Conservation (phyloP, 2,888 invertebrate genomes). For the Pristionchus entomophagus region DNA sequence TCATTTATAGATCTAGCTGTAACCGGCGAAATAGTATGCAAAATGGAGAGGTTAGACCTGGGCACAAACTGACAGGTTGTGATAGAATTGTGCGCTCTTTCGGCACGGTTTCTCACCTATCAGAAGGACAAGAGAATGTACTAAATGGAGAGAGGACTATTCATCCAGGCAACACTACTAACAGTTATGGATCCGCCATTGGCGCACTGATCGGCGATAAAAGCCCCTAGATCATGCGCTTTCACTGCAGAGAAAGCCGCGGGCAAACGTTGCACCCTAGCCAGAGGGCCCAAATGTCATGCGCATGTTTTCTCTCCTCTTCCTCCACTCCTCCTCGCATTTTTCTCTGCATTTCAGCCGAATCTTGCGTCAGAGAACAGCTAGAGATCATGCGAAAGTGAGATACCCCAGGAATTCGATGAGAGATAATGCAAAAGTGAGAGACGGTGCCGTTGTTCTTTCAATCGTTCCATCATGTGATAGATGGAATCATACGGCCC, state of each 20-base stretch:
- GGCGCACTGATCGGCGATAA: neutral
- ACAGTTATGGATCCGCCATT: neutral
- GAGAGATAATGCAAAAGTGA: neutral
- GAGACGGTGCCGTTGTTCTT: neutral
- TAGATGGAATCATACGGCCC: neutral
- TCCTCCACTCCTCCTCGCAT: neutral
- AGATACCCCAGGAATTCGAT: neutral
- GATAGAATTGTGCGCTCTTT: neutral
- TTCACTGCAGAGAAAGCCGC: neutral
- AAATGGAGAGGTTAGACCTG: neutral
- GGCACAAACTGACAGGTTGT: neutral
- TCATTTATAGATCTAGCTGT: neutral
- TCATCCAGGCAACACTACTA: no score
- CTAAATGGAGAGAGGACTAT: neutral
- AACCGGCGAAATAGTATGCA: neutral
- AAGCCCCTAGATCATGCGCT: neutral
- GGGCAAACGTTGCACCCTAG: neutral
- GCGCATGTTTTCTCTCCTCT: neutral
- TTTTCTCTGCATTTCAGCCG: slow-evolving; percentile 18
- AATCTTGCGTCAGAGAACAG: neutral
- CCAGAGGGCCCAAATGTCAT: neutral
- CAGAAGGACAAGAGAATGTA: neutral
- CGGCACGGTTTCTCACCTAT: neutral
- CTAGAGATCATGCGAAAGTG: neutral
- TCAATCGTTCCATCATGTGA: slow-evolving; percentile 12